Evolutionary conservation across 2,797 vertebrate genomes (phyloP).

Genomic region (Urocyon cinereoargenteus): DNA sequence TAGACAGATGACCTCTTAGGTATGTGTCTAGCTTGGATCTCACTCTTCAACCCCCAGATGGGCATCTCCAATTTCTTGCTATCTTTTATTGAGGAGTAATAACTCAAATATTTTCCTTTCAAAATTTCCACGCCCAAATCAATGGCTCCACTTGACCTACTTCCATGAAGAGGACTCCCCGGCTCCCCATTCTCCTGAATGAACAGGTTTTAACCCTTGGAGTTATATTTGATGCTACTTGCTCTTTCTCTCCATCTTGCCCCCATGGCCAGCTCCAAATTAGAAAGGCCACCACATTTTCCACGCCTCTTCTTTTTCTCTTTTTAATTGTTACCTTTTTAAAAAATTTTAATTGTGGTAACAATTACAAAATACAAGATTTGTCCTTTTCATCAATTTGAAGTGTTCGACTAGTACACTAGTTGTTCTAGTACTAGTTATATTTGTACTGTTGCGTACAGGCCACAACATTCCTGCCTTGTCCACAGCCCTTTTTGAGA

Average conservation of each 20-base stretch:
- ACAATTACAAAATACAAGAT: neutral
- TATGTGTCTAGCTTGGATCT: neutral
- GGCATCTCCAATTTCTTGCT: neutral
- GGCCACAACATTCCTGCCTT: neutral
- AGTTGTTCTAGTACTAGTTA: neutral
- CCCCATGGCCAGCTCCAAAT: neutral
- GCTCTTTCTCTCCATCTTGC: neutral
- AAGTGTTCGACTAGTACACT: no score
- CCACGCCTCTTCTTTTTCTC: neutral
- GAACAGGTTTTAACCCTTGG: neutral
- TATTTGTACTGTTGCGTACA: neutral
- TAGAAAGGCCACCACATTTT: neutral
- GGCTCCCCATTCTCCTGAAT: neutral
- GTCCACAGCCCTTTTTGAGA: neutral
- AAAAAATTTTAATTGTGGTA: neutral
- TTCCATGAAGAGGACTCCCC: neutral
- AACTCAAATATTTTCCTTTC: neutral
- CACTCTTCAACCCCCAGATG: neutral
- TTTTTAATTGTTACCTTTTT: neutral
- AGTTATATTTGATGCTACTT: neutral
- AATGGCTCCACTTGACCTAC: neutral
- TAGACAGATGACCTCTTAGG: neutral
- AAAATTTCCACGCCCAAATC: neutral
- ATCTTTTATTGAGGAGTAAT: neutral
- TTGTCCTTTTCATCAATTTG: neutral